Base-by-base conservation (phyloP, 2,797 vertebrate genomes). In the Sebastes kiyomatsui region DNA sequence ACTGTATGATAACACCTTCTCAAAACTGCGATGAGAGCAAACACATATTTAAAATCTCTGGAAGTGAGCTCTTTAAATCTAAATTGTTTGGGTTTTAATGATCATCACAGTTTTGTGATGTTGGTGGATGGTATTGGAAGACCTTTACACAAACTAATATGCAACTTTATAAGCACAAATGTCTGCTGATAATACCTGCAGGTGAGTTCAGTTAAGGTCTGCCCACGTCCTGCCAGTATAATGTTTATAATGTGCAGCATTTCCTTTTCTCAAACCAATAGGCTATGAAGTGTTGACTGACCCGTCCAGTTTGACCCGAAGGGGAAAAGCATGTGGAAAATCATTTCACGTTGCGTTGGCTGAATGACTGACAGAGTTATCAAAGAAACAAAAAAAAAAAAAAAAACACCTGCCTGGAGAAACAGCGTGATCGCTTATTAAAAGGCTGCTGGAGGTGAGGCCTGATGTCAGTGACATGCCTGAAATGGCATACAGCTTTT, bases 341-440 rank as follows among this genome's bases (percentile, higher is more conserved):
- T 70, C 70, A 70, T 75, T 67, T 81, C 73, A 76, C 46, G 60
- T 62, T 65, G 62, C 30, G 52, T 54, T 13, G 49, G 61, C 75
- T 82, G 93, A 91, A 77, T 93, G 94, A 96, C 75, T 95, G 94
- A 94, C 94, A 95, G 91, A 89, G 75, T 85, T 93, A 95, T 96
- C 94, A 95, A 93, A 92, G 87, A 84, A 82, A 89, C 70, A 59
- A 59, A 76, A 84, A 84, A 81, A 85, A 82, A 28, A 10, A 28
- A 10, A 54, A 0, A 27, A 91, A 92, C 72, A 76, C 74, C 42
- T 66, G 74, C 86, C 82, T 67, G 79, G 27, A 87, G 88, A 89
- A 91, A 92, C 66, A 67, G 62, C 75, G 58, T 72, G 77, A 86
- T 76, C 75, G 62, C 82, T 88, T 91, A 88, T 89, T 92, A 88